These are phyloP conservation scores for Crotalus horridus DNA, from an alignment of 2,113 vertebrate species.

Conservation along the genomic window DNA sequence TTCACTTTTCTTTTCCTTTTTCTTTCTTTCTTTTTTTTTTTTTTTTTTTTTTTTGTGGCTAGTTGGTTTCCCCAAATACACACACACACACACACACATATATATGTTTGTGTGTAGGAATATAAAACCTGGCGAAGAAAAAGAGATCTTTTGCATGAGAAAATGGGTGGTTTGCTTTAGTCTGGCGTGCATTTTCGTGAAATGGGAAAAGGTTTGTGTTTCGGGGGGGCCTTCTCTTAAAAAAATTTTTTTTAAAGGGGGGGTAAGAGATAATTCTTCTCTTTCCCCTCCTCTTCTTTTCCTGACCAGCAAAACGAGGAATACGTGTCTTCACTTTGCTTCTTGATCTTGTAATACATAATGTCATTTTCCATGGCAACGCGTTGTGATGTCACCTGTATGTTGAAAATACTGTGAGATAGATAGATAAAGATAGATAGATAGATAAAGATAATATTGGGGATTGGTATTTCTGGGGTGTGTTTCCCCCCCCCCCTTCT, in stretches of 20 bases:
- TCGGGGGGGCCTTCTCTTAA: neutral
- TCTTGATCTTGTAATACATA: slow-evolving; percentile 23
- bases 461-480: neutral
- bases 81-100: no score
- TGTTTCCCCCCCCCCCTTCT: neutral
- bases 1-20: neutral
- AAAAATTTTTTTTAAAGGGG: neutral
- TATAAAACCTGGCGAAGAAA: neutral
- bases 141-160: neutral
- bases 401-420: slow-evolving; percentile 18
- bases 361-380: slow-evolving; percentile 34
- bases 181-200: neutral
- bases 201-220: neutral
- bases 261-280: neutral
- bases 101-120: neutral
- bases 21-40: no score
- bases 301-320: neutral
- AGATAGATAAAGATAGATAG: neutral
- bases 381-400: slow-evolving; percentile 33
- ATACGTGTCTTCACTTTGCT: slow-evolving; percentile 24
- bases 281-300: neutral
- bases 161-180: slow-evolving; percentile 7
- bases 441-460: neutral
- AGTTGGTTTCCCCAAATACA: neutral
- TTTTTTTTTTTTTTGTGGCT: neutral